A percentile compares a stretch with the other conserved stretches of the same genome.
Conservation (phyloP, 2,888 invertebrate species). For the Baronia brevicornis region DNA sequence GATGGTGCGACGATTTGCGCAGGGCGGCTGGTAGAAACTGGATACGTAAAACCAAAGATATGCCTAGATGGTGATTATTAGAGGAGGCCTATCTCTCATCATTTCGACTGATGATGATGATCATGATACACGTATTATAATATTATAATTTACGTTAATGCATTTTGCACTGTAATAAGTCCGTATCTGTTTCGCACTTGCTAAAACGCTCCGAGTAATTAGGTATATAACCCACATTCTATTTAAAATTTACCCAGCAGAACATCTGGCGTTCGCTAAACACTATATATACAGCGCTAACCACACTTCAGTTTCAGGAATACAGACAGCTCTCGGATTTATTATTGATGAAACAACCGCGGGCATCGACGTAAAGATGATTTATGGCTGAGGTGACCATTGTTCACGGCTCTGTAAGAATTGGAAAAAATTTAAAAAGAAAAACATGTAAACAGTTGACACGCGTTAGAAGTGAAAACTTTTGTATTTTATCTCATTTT, state of each 20-base stretch:
- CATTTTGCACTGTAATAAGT: background rate
- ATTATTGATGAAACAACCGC: conserved; percentile 28
- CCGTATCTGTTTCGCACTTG: background rate
- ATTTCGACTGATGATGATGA: no score
- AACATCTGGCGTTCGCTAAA: conserved; percentile 32
- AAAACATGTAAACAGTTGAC: no score
- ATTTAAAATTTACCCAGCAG: conserved; percentile 9
- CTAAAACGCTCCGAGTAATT: conserved; percentile 6
- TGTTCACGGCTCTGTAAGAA: conserved; percentile 4
- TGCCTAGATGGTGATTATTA: no score
- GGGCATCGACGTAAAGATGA: conserved; percentile 26
- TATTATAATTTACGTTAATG: no score
- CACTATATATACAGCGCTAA: conserved; percentile 20
- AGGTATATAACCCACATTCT: conserved; percentile 6
- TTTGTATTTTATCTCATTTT: no score
- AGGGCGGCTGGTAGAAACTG: no score
- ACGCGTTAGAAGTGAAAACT: no score
- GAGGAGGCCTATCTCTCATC: no score
- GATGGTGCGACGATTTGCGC: no score
- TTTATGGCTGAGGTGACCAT: conserved; percentile 33
- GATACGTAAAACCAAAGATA: no score
- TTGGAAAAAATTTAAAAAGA: conserved; percentile 11
- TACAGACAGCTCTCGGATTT: conserved; percentile 30
- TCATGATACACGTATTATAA: no score
- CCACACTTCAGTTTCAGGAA: conserved; percentile 29